Conservation (phyloP, 2,888 invertebrate genomes). For the Microdon myrmicae region DNA sequence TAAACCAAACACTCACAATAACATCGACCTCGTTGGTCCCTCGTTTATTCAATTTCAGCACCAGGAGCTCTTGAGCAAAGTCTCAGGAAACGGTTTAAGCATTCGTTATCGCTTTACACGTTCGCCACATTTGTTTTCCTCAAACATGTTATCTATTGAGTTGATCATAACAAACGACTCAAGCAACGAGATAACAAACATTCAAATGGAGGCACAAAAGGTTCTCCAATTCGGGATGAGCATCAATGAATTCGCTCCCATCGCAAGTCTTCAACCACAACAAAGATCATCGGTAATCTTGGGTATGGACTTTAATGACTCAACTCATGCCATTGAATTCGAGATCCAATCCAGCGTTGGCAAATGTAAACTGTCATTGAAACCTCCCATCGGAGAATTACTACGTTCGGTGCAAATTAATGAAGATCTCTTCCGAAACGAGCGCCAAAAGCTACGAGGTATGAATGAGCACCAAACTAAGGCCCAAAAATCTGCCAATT, state of each 20-base stretch:
- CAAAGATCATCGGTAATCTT: conserved; percentile 75
- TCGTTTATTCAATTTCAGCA: conserved; percentile 71
- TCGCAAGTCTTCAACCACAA: conserved; percentile 73
- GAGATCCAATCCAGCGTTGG: conserved; percentile 76
- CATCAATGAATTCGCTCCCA: conserved; percentile 78
- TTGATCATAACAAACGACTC: conserved; percentile 81
- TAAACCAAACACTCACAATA: conserved; percentile 57
- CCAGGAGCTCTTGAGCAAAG: conserved; percentile 77
- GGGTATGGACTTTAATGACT: conserved; percentile 93
- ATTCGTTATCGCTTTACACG: conserved; percentile 78
- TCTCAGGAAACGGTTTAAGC: conserved; percentile 76
- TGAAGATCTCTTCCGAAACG: conserved; percentile 75
- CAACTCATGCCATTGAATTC: conserved; percentile 87
- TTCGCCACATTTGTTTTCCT: conserved; percentile 83
- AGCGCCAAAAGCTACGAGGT: conserved; percentile 85
- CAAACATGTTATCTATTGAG: conserved; percentile 84
- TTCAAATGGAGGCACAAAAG: conserved; percentile 73
- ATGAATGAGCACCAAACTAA: conserved; percentile 83
- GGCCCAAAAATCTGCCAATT: conserved; percentile 16
- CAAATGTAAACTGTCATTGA: conserved; percentile 73
- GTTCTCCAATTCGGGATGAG: conserved; percentile 75
- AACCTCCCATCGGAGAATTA: conserved; percentile 88
- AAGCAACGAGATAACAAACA: conserved; percentile 63
- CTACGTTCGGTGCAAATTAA: conserved; percentile 81
- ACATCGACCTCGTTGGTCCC: conserved; percentile 72